These are phyloP conservation scores for Trichonephila inaurata DNA, from an alignment of 1,140 invertebrate genomes.

Conservation along the genomic window DNA sequence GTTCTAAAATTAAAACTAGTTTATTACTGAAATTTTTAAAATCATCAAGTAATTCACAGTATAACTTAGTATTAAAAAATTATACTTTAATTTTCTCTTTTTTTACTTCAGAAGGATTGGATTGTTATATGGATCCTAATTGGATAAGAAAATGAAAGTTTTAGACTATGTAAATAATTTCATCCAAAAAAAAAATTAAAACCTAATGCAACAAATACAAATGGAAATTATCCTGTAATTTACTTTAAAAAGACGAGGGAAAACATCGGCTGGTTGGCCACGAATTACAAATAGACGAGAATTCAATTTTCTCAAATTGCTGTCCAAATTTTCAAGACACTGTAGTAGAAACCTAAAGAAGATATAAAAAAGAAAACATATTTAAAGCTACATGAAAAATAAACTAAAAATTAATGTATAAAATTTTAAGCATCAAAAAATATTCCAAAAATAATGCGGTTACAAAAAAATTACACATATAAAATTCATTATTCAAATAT, in stretches of 20 bases:
- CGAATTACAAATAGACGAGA: conserved; percentile 93
- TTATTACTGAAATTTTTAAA: too few species aligned
- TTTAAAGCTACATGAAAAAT: background rate
- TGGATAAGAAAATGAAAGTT: background rate
- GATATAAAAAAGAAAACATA: conserved; percentile 55
- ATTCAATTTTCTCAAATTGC: conserved; percentile 89
- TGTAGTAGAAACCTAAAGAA: conserved; percentile 90
- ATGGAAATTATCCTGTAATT: background rate
- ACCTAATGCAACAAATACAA: background rate
- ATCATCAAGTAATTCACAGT: too few species aligned
- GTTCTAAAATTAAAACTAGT: too few species aligned
- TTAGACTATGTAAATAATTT: background rate
- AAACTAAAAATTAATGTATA: too few species aligned
- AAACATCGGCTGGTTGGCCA: conserved; percentile 91
- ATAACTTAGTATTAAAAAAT: too few species aligned
- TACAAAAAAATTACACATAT: too few species aligned
- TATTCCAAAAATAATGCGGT: too few species aligned
- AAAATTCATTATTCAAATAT: too few species aligned
- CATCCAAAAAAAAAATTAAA: background rate
- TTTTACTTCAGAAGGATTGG: too few species aligned
- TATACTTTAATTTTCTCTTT: too few species aligned
- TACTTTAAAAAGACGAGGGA: conserved; percentile 91
- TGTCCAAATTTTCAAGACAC: conserved; percentile 93
- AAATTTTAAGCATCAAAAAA: too few species aligned
- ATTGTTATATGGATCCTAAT: too few species aligned